Percentiles rank a stretch among this genome's conserved stretches.
phyloP scores from a whole-genome alignment of 2,113 vertebrate species.

The Paramormyrops kingsleyae region DNA sequence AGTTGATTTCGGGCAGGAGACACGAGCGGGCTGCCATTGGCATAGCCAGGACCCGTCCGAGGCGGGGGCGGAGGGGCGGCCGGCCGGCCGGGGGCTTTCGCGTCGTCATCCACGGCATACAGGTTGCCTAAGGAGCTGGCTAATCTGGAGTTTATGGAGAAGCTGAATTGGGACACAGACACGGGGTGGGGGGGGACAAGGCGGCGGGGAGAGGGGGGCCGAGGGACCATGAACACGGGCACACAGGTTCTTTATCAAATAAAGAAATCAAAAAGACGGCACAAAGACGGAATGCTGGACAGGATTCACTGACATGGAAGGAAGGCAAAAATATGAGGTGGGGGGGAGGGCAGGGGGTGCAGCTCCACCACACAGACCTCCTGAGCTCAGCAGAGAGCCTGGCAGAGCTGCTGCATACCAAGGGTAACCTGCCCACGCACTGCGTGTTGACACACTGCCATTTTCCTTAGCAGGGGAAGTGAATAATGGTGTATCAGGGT shows the following conservation, averaged over 20 bases:
- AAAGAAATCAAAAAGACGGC: background rate
- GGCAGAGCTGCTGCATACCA: background rate
- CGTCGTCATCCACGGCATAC: slow-evolving; percentile 60
- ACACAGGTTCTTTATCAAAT: slow-evolving; percentile 15
- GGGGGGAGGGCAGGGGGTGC: background rate
- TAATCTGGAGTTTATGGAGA: slow-evolving; percentile 79
- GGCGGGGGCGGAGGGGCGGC: slow-evolving; percentile 43
- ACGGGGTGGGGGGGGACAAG: slow-evolving; percentile 5
- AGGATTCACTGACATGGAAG: background rate
- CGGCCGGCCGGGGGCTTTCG: slow-evolving; percentile 53
- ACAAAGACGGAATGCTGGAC: background rate
- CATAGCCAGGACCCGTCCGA: slow-evolving; percentile 54
- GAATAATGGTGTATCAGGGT: background rate
- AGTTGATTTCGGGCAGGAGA: slow-evolving; percentile 54
- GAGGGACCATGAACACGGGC: slow-evolving; percentile 36
- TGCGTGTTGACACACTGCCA: background rate
- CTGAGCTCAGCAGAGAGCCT: background rate
- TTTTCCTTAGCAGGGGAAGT: background rate
- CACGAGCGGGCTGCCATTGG: slow-evolving; percentile 53
- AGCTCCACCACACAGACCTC: background rate
- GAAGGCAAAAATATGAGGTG: background rate
- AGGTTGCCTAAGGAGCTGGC: slow-evolving; percentile 88
- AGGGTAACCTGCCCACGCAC: background rate
- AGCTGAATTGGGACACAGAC: slow-evolving; percentile 61
- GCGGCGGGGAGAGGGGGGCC: background rate